Conservation (phyloP, 2,113 vertebrate species). For the Fulica atra region DNA sequence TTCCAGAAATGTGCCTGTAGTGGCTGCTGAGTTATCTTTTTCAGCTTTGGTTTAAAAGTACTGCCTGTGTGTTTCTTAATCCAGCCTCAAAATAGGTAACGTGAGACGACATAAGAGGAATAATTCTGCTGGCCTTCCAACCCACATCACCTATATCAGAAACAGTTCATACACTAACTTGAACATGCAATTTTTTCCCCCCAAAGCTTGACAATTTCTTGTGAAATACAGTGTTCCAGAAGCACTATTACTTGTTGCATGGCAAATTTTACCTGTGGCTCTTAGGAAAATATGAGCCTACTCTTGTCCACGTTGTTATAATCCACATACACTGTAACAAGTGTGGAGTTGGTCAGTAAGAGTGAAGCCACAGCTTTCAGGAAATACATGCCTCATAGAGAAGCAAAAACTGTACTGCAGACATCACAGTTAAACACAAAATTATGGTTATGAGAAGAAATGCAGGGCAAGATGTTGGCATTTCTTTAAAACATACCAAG, state of each 20-base stretch:
- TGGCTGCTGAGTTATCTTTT: background rate
- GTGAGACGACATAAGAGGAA: background rate
- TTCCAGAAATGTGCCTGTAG: background rate
- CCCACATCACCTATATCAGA: background rate
- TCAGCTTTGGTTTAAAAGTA: background rate
- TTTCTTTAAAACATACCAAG: background rate
- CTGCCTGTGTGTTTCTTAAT: background rate
- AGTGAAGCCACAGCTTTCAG: background rate
- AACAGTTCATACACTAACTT: background rate
- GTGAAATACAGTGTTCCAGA: background rate
- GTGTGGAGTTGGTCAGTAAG: rapidly evolving
- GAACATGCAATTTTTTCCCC: too few relatives aligned
- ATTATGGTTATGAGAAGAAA: background rate
- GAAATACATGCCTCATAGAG: background rate
- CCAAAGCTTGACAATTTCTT: background rate
- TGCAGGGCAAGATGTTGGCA: rapidly evolving
- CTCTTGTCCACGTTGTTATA: background rate
- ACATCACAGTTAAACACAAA: background rate
- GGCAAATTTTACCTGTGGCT: background rate
- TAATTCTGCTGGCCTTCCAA: background rate
- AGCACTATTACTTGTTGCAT: background rate
- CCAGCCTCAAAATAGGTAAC: background rate
- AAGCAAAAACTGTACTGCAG: background rate
- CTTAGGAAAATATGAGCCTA: rapidly evolving
- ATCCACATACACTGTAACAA: background rate